These are phyloP conservation scores for Falco punctatus DNA, from an alignment of 2,113 vertebrate species.

Conservation along the genomic window DNA sequence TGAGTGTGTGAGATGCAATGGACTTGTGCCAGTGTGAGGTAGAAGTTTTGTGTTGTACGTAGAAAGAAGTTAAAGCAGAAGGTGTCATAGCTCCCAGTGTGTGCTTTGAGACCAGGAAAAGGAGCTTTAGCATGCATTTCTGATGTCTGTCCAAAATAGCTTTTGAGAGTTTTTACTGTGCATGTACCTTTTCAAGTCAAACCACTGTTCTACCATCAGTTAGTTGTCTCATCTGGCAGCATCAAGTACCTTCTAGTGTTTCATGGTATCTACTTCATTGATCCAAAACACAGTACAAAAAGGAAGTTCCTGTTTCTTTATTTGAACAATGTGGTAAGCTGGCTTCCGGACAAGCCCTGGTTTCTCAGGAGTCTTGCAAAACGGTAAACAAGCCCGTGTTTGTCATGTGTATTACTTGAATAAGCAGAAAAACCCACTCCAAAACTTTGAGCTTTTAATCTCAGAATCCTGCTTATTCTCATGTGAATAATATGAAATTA, in stretches of 20 bases:
- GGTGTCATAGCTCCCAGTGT: neutral
- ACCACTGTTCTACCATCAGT: neutral
- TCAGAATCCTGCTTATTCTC: accelerated
- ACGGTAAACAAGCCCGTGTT: neutral
- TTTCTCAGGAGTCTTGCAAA: neutral
- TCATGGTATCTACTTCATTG: neutral
- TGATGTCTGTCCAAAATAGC: neutral
- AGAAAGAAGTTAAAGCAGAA: neutral
- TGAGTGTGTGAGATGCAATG: accelerated
- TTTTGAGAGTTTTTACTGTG: neutral
- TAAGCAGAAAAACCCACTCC: neutral
- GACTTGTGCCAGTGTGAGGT: neutral
- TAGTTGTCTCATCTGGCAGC: neutral
- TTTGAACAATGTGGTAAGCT: neutral
- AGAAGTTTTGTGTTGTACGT: accelerated
- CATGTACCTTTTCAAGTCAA: neutral
- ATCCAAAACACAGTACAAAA: neutral
- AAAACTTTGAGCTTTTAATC: neutral
- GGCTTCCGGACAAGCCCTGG: neutral
- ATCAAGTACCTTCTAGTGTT: accelerated
- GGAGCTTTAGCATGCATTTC: neutral
- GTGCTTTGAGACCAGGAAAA: accelerated
- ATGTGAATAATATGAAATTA: neutral
- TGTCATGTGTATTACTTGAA: neutral
- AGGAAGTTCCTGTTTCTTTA: constrained; percentile 2